Evolutionary conservation across 2,888 invertebrate species (phyloP).

Genomic region (Drosophila subquinaria): DNA sequence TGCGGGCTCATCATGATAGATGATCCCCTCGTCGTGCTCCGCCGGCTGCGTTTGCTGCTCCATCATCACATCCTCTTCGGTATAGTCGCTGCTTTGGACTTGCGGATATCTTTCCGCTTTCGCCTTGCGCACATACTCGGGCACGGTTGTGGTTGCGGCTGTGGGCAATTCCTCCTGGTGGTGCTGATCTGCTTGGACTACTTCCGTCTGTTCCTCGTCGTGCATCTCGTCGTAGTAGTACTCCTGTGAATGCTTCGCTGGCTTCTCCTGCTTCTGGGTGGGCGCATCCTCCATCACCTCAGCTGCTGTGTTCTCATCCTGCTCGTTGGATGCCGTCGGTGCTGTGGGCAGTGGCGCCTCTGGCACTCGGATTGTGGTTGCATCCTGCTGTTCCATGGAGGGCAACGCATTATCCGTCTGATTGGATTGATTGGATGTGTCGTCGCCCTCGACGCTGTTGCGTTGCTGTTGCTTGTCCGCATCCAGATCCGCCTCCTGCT

Average conservation of each 20-base stretch:
- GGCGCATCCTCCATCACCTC: conserved; percentile 55
- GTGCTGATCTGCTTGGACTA: conserved; percentile 26
- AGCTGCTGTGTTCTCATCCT: conserved; percentile 48
- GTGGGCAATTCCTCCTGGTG: conserved; percentile 10
- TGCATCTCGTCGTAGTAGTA: conserved; percentile 60
- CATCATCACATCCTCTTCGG: conserved; percentile 58
- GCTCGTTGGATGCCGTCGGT: conserved; percentile 12
- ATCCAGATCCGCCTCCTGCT: conserved; percentile 69
- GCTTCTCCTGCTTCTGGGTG: conserved; percentile 37
- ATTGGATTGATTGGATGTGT: conserved; percentile 17
- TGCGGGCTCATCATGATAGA: conserved; percentile 50
- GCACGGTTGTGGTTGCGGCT: conserved; percentile 74
- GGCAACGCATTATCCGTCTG: conserved; percentile 25
- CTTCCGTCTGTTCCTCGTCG: conserved; percentile 42
- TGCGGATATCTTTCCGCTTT: conserved; percentile 67
- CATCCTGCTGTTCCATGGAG: conserved; percentile 25
- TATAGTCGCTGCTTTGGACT: conserved; percentile 53
- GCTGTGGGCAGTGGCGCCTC: conserved; percentile 27
- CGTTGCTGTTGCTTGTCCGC: conserved; percentile 44
- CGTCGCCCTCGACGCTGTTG: conserved; percentile 61
- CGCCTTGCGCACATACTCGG: conserved; percentile 81
- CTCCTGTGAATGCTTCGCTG: conserved; percentile 47
- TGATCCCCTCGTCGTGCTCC: conserved; percentile 18
- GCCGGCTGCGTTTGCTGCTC: conserved; percentile 51
- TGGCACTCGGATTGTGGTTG: conserved; percentile 53